A percentile compares a stretch with the other conserved stretches of the same genome.
Conservation (phyloP, 2,888 invertebrate species). For the Phaedon cochleariae region DNA sequence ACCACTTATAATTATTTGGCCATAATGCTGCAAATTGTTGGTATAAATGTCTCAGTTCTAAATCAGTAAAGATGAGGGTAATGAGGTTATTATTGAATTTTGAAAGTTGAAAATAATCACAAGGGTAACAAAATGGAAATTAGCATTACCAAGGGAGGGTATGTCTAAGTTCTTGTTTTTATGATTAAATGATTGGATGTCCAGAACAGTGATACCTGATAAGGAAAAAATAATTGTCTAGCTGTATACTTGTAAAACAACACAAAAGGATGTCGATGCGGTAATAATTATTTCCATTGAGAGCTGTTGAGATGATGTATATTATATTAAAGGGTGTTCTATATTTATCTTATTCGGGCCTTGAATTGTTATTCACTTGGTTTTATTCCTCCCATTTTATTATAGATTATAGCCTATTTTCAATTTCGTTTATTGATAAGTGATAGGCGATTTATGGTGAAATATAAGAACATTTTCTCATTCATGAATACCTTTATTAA, state of each 20-base stretch:
- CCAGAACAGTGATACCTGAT: too few species aligned
- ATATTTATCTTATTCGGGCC: constrained; percentile 12
- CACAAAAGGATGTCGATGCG: constrained; percentile 1
- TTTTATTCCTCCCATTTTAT: constrained; percentile 1
- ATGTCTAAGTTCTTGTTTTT: too few species aligned
- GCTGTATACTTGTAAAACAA: background rate
- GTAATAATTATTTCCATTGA: background rate
- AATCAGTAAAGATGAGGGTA: too few species aligned
- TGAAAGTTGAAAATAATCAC: too few species aligned
- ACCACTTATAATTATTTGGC: too few species aligned
- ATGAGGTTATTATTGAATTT: too few species aligned
- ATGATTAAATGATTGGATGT: too few species aligned
- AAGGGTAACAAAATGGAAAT: too few species aligned
- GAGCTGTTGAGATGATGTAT: constrained; percentile 6
- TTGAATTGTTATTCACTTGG: constrained; percentile 11
- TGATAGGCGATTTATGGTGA: background rate
- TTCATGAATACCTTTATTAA: background rate
- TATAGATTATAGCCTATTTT: background rate
- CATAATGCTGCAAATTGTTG: too few species aligned
- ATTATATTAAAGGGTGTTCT: constrained; percentile 22
- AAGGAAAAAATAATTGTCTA: background rate
- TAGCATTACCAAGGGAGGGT: too few species aligned
- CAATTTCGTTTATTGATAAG: background rate
- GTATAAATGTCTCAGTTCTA: too few species aligned
- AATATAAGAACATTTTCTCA: background rate